Base-by-base conservation (phyloP, 2,113 vertebrate genomes). In the Rhinogobius similis region DNA sequence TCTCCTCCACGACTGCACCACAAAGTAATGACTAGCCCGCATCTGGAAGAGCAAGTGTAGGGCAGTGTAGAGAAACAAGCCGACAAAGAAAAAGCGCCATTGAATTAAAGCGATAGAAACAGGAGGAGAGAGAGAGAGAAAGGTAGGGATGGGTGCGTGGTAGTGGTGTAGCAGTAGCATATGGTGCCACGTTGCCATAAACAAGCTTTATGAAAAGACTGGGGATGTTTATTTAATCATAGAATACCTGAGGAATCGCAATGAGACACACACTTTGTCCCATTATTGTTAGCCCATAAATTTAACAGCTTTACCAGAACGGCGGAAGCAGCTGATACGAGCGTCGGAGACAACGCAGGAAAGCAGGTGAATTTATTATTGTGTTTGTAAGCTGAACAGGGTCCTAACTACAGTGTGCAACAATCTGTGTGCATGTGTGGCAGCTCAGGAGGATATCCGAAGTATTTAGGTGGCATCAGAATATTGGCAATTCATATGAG, bases 161-260 rank as follows among this genome's bases (percentile, higher is more conserved):
- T 72, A 72, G 58, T n/a, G 29, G 29, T 86, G 82, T 82, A 81
- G 83, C 86, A 67, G 85, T 53, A 86, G 93, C 91, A 93, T 85
- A 91, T 82, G 90, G 90, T 92, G 89, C 86, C 88, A 89, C 79
- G 87, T 53, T 92, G 90, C 91, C 92, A 93, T 93, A 91, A 93
- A 91, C 88, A 90, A 86, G 91, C 88, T 90, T 94, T 93, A 94
- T 94, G 92, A 95, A 94, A 95, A 93, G 92, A 86, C 92, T 88
- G 82, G 92, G 86, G 94, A 94, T 93, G 90, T 93, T 94, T 94
- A 95, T 94, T 94, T 93, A 93, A 93, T 91, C 89, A 92, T 86
- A 90, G 90, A 93, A 90, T 92, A 91, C 95, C 92, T 94, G 87
- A 91, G 87, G 88, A 88, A 87, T 88, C 75, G 78, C 84, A 86